Evolutionary conservation across 92 coral and sea anemone species (phyloP).

Genomic region (Actinernus sp.): DNA sequence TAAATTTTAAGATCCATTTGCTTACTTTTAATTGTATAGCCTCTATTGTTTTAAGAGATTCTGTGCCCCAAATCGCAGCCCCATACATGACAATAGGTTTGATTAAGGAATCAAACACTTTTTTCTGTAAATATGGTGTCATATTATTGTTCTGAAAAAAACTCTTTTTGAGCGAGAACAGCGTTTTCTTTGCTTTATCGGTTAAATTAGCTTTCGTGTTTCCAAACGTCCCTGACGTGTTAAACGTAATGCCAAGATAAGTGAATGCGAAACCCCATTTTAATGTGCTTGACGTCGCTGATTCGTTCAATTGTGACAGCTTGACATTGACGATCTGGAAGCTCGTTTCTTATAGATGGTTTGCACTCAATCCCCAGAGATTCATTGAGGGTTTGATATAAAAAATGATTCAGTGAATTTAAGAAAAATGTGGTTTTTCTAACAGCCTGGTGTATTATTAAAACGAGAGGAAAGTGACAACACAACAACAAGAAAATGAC

Average conservation of each 20-base stretch:
- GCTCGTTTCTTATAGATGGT: too few species aligned
- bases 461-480: too few species aligned
- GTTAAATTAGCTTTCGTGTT: not conserved
- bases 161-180: slow-evolving; percentile 1
- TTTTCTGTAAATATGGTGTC: not conserved
- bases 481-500: too few species aligned
- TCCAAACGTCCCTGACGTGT: not conserved
- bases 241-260: not conserved
- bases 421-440: too few species aligned
- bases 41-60: not conserved
- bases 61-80: not conserved
- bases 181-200: slow-evolving; percentile 1
- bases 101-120: not conserved
- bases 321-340: too few species aligned
- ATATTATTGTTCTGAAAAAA: not conserved
- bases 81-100: not conserved
- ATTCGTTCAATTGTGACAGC: too few species aligned
- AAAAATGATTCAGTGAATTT: too few species aligned
- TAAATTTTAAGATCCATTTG: slow-evolving; percentile 1
- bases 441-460: too few species aligned
- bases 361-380: too few species aligned
- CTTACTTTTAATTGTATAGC: not conserved
- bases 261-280: too few species aligned
- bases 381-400: too few species aligned
- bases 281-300: too few species aligned